Percentiles rank a stretch among this genome's conserved stretches.
Conservation (phyloP, 2,113 vertebrate genomes). For the Triplophysa rosa region DNA sequence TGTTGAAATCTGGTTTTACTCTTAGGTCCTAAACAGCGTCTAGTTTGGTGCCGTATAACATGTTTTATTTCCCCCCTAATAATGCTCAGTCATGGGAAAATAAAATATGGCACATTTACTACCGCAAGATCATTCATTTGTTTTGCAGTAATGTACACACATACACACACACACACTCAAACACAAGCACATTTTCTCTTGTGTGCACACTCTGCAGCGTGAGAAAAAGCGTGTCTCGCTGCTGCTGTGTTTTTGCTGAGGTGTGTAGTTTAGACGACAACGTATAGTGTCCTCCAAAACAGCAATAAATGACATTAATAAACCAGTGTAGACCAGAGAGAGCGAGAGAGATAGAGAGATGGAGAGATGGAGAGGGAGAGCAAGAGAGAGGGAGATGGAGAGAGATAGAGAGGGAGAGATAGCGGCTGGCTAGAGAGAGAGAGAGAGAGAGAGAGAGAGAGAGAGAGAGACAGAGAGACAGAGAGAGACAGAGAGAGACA, state of each 20-base stretch:
- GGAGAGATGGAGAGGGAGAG: too few species aligned
- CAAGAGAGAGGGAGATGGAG: too few species aligned
- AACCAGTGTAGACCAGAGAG: conserved; percentile 10
- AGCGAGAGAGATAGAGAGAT: background rate
- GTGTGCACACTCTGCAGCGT: background rate
- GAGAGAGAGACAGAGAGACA: background rate
- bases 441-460: too few species aligned
- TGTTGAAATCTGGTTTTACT: background rate
- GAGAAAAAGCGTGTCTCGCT: background rate
- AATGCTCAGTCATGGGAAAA: conserved; percentile 6
- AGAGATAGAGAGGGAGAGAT: too few species aligned
- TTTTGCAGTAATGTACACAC: conserved; percentile 1
- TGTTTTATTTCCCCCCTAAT: background rate
- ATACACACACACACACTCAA: background rate
- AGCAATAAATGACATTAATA: conserved; percentile 29
- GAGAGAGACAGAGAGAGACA: background rate
- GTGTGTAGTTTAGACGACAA: conserved; percentile 13
- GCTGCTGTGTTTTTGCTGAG: conserved; percentile 34
- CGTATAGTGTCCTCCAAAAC: background rate
- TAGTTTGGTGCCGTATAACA: too few species aligned
- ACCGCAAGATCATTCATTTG: conserved; percentile 27
- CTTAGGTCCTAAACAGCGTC: background rate
- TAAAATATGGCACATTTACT: conserved; percentile 6
- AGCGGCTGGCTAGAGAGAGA: too few species aligned
- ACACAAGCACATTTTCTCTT: background rate